phyloP scores from a whole-genome alignment of 2,797 vertebrate genomes.

The Vespertilio murinus region DNA sequence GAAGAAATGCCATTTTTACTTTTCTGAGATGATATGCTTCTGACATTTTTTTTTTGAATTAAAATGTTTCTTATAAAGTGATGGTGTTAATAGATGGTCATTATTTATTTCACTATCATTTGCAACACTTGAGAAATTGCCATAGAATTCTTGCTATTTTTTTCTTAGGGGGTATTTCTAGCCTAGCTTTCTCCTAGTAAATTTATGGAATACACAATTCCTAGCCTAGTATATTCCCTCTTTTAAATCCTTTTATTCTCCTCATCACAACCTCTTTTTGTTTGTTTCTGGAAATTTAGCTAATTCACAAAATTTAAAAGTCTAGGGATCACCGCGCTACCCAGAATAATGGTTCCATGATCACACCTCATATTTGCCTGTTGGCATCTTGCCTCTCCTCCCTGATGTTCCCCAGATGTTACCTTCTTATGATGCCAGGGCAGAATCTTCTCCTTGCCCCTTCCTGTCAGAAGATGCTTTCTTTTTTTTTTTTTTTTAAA shows the following conservation, averaged over 20 bases:
- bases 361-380: background rate
- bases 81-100: background rate
- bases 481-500: constrained; percentile 24
- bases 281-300: background rate
- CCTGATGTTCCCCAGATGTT: background rate
- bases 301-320: background rate
- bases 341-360: background rate
- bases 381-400: background rate
- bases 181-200: background rate
- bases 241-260: background rate
- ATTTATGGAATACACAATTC: background rate
- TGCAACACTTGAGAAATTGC: constrained; percentile 8
- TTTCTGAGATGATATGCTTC: background rate
- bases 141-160: constrained; percentile 30
- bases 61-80: background rate
- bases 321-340: background rate
- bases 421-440: background rate
- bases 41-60: constrained; percentile 48
- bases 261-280: background rate
- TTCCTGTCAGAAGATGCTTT: background rate
- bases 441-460: background rate
- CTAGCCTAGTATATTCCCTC: background rate
- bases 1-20: background rate
- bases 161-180: constrained; percentile 14
- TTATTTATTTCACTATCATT: constrained; percentile 24